Base-by-base conservation (phyloP, 2,888 invertebrate genomes). In the Acleris holmiana region DNA sequence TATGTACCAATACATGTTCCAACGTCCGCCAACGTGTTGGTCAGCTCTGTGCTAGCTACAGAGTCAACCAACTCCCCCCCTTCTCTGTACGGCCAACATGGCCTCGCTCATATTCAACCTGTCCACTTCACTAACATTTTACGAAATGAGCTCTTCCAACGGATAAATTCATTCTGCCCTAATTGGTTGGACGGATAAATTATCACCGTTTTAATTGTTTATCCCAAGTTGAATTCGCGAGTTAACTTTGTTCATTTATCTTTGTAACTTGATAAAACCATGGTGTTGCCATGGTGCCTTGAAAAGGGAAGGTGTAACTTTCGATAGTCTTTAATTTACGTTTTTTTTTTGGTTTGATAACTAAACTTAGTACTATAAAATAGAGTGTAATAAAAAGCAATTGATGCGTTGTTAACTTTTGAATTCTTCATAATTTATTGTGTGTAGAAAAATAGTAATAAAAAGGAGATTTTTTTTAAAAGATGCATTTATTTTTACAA, bases 161-260 rank as follows among this genome's bases (percentile, higher is more conserved):
- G 70, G 67, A 74, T 75, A 78, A 83, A 79, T 82, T 83, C 79
- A 76, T 79, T 76, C 75, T 71, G 69, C 64, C 71, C 80, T 86
- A 85, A 86, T 86, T 86, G 81, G 78, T 69, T 73, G 66, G 74
- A 75, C 81, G 72, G 78, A 82, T 84, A 79, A 85, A 81, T 85
- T 75, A 83, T 84, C 79, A 80, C 74, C 74, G 74, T 82, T 82
- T 80, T 82, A 84, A 86, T 84, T 86, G 84, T 82, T 82, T 75
- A 73, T 73, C 69, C 73, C 50, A 77, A 78, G 76, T 78, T 76
- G 70, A 76, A 79, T 83, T 82, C 75, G 76, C 73, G 60, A 73
- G 71, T 68, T 69, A 70, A 75, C 69, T 71, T 70, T 65, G 65
- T 67, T 55, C 67, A 66, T 72, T 71, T 70, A 57, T 71, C 67